Conservation (phyloP, 1,140 invertebrate genomes). For the Drosophila lacertosa region DNA sequence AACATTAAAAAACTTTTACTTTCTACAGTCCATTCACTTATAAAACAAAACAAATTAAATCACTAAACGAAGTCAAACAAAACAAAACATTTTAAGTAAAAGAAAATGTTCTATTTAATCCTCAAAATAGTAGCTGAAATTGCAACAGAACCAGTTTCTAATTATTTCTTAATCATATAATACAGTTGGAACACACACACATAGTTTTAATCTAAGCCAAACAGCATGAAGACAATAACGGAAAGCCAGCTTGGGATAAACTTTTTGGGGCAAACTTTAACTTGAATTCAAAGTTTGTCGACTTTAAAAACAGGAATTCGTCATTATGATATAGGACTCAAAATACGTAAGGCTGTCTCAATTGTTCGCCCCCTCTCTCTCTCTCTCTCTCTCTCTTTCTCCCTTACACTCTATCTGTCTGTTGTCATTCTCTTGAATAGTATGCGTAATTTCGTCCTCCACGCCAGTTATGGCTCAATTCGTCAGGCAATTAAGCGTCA, state of each 20-base stretch:
- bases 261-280: constrained; percentile 1
- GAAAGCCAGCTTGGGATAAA: neutral
- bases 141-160: too few relatives aligned
- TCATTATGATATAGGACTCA: constrained; percentile 13
- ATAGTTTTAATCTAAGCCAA: too few relatives aligned
- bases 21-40: too few relatives aligned
- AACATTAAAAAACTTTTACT: too few relatives aligned
- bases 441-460: constrained; percentile 1
- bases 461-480: constrained; percentile 34
- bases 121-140: too few relatives aligned
- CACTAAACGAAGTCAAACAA: too few relatives aligned
- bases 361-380: neutral
- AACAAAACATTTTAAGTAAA: too few relatives aligned
- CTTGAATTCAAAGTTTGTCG: constrained; percentile 4
- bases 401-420: neutral
- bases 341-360: neutral
- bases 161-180: too few relatives aligned
- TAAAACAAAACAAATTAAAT: too few relatives aligned
- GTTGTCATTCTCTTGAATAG: neutral
- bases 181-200: too few relatives aligned
- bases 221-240: too few relatives aligned
- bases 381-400: neutral
- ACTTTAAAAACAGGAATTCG: constrained; percentile 13
- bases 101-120: too few relatives aligned
- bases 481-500: constrained; percentile 11